Base-by-base conservation (phyloP, 1,140 invertebrate genomes). In the Solen grandis region DNA sequence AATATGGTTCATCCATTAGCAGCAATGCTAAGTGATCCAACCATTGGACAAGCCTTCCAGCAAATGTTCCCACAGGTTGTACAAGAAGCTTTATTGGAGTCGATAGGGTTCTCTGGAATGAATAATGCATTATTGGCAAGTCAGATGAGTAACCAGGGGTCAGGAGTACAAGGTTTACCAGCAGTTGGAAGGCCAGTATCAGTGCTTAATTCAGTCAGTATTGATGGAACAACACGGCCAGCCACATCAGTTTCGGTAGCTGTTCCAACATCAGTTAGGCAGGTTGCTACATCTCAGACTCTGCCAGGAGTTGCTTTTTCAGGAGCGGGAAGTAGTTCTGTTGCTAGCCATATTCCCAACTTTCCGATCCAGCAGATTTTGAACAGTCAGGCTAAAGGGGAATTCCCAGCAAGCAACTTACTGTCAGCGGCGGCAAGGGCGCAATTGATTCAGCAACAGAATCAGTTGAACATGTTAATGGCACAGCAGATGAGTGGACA, bases 371-470 rank as follows among this genome's bases (percentile, higher is more conserved):
- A 85, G 52, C 82, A 84, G 57, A 62, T 85, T 33, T 50, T 82
- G n/a, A 70, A 55, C 41, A 78, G 75, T 41, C 82, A 90, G 90
- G 69, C 89, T 90, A 78, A 90, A 89, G 52, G 84, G 69, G 81
- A 89, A 38, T 89, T 89, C 69, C 89, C 89, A 29, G 89, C 89
- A 25, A 90, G 89, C 68, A 87, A 79, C 72, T 69, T 90, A 25
- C 69, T 90, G 36, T 87, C 89, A 4, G 87, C 88, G 4, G 88
- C 88, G 27, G 88, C 88, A 14, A 84, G 85, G 55, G 85, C 87
- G 19, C 88, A 89, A 72, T 66, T 88, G 33, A 75, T 79, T 57
- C 85, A 86, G 63, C 84, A 87, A 54, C 72, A 62, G 36, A 75
- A 66, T 46, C 65, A 63, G 14, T 52, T 79, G 10, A 33, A 52